phyloP scores from a whole-genome alignment of 2,113 vertebrate genomes.

The Tor tambroides region DNA sequence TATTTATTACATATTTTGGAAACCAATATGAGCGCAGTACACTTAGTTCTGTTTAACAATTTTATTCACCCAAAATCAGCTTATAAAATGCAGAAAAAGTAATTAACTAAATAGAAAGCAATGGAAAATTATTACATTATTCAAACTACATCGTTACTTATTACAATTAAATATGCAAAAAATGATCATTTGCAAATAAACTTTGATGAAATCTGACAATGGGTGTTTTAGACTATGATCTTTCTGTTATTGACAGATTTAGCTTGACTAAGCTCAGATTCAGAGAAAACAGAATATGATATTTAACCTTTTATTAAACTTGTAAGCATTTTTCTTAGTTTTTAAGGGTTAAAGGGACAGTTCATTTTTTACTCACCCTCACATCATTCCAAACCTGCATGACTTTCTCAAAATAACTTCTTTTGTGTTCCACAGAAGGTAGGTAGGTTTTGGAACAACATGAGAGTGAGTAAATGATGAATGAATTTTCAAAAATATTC shows the following conservation, averaged over 20 bases:
- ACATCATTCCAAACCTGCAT: not conserved
- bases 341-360: not conserved
- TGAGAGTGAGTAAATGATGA: not conserved
- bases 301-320: not conserved
- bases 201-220: too few species aligned
- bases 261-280: too few species aligned
- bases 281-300: not conserved
- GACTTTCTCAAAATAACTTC: too few species aligned
- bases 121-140: too few species aligned
- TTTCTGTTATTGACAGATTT: too few species aligned
- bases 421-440: too few species aligned
- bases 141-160: too few species aligned
- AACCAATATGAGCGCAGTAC: not conserved
- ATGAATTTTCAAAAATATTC: not conserved
- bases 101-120: too few species aligned
- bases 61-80: not conserved
- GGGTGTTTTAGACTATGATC: too few species aligned
- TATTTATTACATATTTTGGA: not conserved
- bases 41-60: not conserved
- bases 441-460: too few species aligned
- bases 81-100: not conserved
- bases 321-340: not conserved
- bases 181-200: too few species aligned
- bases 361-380: not conserved
- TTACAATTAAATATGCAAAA: too few species aligned